phyloP scores from a whole-genome alignment of 2,888 invertebrate genomes.

The Coelogynopora nodosa region DNA sequence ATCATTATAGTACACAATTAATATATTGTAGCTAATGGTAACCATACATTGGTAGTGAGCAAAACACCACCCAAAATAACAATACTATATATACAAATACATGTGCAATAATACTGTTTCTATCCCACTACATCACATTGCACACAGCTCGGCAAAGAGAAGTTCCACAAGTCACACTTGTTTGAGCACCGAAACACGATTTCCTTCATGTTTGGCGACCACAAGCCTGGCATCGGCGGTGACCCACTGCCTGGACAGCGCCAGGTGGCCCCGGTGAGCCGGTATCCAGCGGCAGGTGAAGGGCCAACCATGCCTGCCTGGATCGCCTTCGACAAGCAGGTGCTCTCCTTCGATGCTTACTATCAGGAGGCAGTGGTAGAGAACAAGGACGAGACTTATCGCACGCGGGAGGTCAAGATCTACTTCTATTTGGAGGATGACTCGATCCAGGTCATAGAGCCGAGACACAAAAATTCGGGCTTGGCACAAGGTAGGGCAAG shows the following conservation, averaged over 20 bases:
- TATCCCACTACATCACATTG: no score
- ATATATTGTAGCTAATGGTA: no score
- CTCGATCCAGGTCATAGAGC: constrained; percentile 80
- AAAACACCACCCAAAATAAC: no score
- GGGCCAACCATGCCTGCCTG: constrained; percentile 75
- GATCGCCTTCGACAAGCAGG: constrained; percentile 72
- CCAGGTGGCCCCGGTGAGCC: constrained; percentile 67
- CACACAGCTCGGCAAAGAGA: constrained; percentile 69
- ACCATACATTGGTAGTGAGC: no score
- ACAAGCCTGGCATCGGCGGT: constrained; percentile 67
- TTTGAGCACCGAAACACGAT: constrained; percentile 65
- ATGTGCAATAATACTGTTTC: no score
- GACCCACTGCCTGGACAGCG: constrained; percentile 64
- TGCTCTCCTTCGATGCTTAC: constrained; percentile 73
- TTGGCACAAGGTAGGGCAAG: constrained; percentile 68
- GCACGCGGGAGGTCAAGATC: constrained; percentile 76
- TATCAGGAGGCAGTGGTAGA: constrained; percentile 78
- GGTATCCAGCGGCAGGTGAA: constrained; percentile 71
- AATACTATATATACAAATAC: no score
- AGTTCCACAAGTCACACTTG: constrained; percentile 67
- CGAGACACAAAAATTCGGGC: constrained; percentile 77
- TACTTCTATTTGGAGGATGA: constrained; percentile 85
- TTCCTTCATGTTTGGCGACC: constrained; percentile 66
- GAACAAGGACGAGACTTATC: constrained; percentile 68
- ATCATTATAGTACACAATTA: no score